Conservation (phyloP, 30 jellyfish, hydroid and myxozoan species). For the Phacellophora camtschatica region DNA sequence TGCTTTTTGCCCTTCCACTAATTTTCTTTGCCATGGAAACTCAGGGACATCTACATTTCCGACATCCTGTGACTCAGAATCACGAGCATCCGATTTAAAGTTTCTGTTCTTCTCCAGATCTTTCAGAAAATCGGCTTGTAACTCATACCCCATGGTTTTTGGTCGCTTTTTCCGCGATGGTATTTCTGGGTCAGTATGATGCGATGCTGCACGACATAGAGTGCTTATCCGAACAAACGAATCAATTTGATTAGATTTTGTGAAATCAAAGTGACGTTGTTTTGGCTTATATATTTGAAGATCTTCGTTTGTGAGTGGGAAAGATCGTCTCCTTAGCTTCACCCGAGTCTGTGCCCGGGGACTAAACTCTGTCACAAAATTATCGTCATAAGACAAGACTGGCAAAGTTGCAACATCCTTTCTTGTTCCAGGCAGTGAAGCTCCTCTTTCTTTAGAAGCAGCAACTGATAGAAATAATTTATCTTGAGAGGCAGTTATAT, state of each 20-base stretch:
- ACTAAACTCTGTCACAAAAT: conserved; percentile 21
- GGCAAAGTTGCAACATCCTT: conserved; percentile 47
- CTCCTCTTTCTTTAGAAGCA: conserved; percentile 9
- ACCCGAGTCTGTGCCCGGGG: neutral
- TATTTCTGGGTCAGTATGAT: neutral
- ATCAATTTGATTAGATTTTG: conserved; percentile 2
- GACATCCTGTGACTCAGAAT: neutral
- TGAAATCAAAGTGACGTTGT: neutral
- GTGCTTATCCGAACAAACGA: conserved; percentile 40
- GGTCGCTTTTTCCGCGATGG: neutral
- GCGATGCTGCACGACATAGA: conserved; percentile 26
- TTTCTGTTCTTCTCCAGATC: neutral
- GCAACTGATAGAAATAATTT: neutral
- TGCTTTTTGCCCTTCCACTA: neutral
- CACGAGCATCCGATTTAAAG: neutral
- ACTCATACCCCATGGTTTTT: neutral
- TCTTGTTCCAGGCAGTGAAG: conserved; percentile 42
- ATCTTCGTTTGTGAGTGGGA: conserved; percentile 25
- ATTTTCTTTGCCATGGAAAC: neutral
- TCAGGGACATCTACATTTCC: neutral
- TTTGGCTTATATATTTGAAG: neutral
- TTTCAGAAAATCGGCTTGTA: neutral
- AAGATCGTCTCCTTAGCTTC: conserved; percentile 16
- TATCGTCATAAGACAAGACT: conserved; percentile 27
- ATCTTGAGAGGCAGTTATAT: conserved; percentile 2